Base-by-base conservation (phyloP, 1,140 invertebrate genomes). In the Eupeodes corollae region DNA sequence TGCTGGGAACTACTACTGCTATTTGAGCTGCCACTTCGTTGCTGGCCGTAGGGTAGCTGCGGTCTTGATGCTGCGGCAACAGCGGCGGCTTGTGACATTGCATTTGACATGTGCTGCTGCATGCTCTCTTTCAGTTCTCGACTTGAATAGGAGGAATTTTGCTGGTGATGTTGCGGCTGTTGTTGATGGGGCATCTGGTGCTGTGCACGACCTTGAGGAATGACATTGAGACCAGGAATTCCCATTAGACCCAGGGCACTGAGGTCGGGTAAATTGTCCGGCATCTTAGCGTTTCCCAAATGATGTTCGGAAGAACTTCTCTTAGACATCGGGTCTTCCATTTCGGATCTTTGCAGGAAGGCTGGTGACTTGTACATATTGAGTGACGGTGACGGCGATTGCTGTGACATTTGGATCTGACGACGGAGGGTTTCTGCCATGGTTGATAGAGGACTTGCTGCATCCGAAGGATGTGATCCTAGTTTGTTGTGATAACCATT, bases 331-430 rank as follows among this genome's bases (percentile, higher is more conserved):
- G 63, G 63, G 50, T 66, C 62, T 44, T 66, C 63, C 21, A 66
- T 66, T 48, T 66, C 63, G 21, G 63, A 66, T 6, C 63, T 51
- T 14, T 66, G 63, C 49, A 65, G 45, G 47, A 65, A 65, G 0
- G 63, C 62, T 21, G 63, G 63, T 0, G 62, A 63, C 45, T 65
- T 65, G 52, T 65, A 65, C 59, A 65, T 65, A 44, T 64, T 65
- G 61, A 65, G 61, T 10, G 62, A 58, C 49, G 60, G 62, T 2
- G 48, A 45, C 6, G 62, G 62, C 42, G 62, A 62, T 44, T 64
- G 61, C 40, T 64, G 61, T 5, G 62, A 65, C 11, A 65, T 57
- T 15, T 26, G 21, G 21, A 65, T 65, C 49, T 65, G 63, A 2
- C 63, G 53, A 5, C 63, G 59, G 41, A 65, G 43, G 1, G 59